Conservation (phyloP, 2,113 vertebrate species). For the Tenebrosternarchus preto region DNA sequence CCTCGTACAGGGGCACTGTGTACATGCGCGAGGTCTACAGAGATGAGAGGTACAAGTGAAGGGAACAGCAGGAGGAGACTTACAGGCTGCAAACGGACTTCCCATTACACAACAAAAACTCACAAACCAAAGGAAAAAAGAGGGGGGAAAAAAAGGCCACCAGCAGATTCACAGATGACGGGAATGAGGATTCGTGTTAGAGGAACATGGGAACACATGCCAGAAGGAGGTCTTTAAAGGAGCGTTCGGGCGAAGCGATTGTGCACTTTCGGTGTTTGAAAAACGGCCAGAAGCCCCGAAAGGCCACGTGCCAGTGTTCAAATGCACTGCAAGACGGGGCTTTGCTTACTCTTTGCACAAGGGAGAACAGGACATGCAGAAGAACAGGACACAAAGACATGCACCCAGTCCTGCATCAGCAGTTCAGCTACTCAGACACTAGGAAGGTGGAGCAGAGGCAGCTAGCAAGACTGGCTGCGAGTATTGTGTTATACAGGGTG, state of each 20-base stretch:
- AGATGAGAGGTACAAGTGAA: background rate
- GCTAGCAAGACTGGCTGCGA: no score
- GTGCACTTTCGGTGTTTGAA: background rate
- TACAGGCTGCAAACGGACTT: background rate
- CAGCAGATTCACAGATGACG: background rate
- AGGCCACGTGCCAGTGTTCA: background rate
- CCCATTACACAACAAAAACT: background rate
- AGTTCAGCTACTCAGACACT: no score
- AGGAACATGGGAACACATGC: background rate
- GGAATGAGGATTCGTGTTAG: background rate
- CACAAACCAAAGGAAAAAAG: background rate
- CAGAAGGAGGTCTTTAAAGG: background rate
- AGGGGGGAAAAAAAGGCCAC: no score
- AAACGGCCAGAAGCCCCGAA: background rate
- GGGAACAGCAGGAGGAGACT: background rate
- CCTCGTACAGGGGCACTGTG: slow-evolving; percentile 94
- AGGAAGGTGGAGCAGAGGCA: no score
- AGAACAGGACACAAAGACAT: no score
- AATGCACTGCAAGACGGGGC: background rate
- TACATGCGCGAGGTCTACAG: slow-evolving; percentile 95
- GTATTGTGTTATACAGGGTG: no score
- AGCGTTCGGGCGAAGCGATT: background rate
- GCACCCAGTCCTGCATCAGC: no score
- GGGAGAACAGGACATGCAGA: no score
- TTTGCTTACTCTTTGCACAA: no score